Base-by-base conservation (phyloP, 2,888 invertebrate genomes). In the Chrysina gloriosa region DNA sequence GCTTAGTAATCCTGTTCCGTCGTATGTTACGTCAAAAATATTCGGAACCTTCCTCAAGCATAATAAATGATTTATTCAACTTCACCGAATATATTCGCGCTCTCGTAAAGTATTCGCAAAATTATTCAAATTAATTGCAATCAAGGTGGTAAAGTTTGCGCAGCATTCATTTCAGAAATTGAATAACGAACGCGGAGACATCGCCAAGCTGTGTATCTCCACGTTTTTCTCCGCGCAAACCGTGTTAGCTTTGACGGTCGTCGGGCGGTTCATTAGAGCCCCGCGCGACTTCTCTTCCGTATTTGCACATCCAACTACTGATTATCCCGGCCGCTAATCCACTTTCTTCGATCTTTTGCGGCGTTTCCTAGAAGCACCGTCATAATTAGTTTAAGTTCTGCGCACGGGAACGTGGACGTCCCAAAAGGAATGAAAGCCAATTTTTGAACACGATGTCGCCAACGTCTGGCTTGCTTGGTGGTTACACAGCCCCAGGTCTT, bases 321-420 rank as follows among this genome's bases (percentile, higher is more conserved):
- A 74, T 76, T 75, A 76, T 76, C 76, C 72, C 70, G 64, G 72
- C 72, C 71, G 75, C 75, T 77, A 77, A 77, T 77, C 75, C 76
- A 75, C 75, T 76, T 77, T 76, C 71, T 73, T 70, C 74, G 70
- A 76, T 73, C 74, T 74, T 73, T 70, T 68, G 68, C 72, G 67
- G 70, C 68, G 50, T 50, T 42, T 54, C 50, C 63, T 50, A 67
- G 50, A 65, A 67, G 54, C 67, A 29, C 42, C 58, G 66, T 72
- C 71, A 72, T 76, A 76, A 76, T 76, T 76, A 76, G 72, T 75
- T 76, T 75, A 74, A 68, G 42, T 42, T 61, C 58, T 39, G 58
- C n/a, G n/a, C 19, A 39, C 39, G 58, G 29, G n/a, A 56, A 45
- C 23, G 56, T 65, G 45, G 21, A 34, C 11, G 42, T 27, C 4